A percentile compares a stretch with the other conserved stretches of the same genome.
These are phyloP conservation scores for Carpatolechia fugitivella DNA, from an alignment of 2,888 invertebrate species.

Conservation along the genomic window DNA sequence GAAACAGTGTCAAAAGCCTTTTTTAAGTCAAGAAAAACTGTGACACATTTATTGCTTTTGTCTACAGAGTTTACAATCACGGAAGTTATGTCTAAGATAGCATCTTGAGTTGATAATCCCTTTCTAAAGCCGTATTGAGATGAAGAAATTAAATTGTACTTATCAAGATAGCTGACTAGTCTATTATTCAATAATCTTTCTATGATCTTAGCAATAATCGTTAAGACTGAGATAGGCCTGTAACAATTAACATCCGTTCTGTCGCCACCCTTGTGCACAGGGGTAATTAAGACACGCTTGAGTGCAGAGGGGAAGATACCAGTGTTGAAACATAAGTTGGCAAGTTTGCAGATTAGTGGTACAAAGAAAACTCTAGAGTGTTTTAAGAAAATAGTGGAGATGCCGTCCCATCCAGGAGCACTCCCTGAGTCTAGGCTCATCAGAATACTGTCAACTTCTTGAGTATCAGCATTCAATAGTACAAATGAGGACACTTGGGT, in stretches of 20 bases:
- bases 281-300: background rate
- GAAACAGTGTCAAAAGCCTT: too few relatives aligned
- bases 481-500: background rate
- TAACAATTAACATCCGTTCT: background rate
- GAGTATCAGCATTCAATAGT: background rate
- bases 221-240: background rate
- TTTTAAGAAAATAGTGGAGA: background rate
- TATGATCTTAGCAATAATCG: background rate
- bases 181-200: too few relatives aligned
- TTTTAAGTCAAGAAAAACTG: too few relatives aligned
- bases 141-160: too few relatives aligned
- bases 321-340: background rate
- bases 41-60: too few relatives aligned
- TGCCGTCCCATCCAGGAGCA: background rate
- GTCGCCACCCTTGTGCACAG: background rate
- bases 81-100: too few relatives aligned
- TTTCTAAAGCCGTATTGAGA: too few relatives aligned
- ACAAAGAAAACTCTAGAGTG: background rate
- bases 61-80: too few relatives aligned
- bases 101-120: too few relatives aligned
- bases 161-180: too few relatives aligned
- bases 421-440: background rate
- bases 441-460: background rate
- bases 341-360: background rate
- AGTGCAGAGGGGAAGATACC: background rate